Conservation (phyloP, 2,113 vertebrate species). For the Callopanchax toddi region DNA sequence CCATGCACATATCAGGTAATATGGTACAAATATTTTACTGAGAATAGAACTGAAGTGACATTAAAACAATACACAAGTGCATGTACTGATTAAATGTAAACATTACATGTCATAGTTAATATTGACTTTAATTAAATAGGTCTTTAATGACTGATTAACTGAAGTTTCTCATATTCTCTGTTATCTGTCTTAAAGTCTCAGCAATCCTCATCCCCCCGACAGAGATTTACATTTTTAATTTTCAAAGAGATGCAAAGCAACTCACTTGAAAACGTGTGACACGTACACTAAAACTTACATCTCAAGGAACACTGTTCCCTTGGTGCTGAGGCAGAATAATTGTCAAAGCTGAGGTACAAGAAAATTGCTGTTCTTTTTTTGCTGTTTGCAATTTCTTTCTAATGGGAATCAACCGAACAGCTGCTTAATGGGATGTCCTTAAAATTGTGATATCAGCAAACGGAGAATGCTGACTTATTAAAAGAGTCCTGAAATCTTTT, state of each 20-base stretch:
- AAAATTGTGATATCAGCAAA: slow-evolving; percentile 50
- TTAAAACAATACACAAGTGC: too few species aligned
- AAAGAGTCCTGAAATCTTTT: slow-evolving; percentile 15
- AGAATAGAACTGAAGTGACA: too few species aligned
- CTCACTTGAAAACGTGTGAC: slow-evolving; percentile 9
- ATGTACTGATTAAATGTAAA: too few species aligned
- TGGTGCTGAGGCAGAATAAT: slow-evolving; percentile 35
- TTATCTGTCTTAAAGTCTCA: too few species aligned
- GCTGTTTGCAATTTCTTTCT: slow-evolving; percentile 38
- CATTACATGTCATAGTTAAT: too few species aligned
- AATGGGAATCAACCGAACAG: slow-evolving; percentile 39
- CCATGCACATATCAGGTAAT: too few species aligned
- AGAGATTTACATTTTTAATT: slow-evolving; percentile 13
- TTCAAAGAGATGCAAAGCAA: slow-evolving; percentile 14
- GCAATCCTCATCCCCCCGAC: background rate
- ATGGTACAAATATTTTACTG: too few species aligned
- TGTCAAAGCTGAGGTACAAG: slow-evolving; percentile 29
- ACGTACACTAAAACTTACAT: slow-evolving; percentile 5
- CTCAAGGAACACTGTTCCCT: slow-evolving; percentile 12
- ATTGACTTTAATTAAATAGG: too few species aligned
- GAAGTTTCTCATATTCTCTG: too few species aligned
- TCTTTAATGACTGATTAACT: too few species aligned
- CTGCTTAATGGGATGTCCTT: slow-evolving; percentile 45
- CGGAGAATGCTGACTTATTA: slow-evolving; percentile 33
- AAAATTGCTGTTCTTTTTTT: slow-evolving; percentile 35